A percentile compares a stretch with the other conserved stretches of the same genome.
Evolutionary conservation across 2,113 vertebrate genomes (phyloP).

Genomic region (Lepisosteus osseus): DNA sequence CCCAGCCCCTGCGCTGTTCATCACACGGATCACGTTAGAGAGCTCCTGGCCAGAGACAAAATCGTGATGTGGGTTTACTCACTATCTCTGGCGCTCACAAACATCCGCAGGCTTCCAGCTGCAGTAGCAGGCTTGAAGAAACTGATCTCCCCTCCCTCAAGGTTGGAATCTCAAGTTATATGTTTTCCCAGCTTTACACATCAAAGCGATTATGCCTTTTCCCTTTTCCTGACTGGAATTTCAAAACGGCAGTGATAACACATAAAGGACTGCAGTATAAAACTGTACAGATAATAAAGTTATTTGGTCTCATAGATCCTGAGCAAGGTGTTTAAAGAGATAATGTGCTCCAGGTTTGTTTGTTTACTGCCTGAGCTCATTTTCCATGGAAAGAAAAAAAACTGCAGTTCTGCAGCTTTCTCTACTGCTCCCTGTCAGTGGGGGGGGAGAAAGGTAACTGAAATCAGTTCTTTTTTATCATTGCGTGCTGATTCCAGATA

Average conservation of each 20-base stretch:
- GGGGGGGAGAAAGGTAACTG: not conserved
- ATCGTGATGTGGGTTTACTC: not conserved
- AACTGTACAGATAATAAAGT: not conserved
- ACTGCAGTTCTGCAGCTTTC: not conserved
- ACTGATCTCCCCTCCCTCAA: not conserved
- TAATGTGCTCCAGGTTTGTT: slow-evolving; percentile 1
- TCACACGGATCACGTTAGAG: slow-evolving; percentile 7
- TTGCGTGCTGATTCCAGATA: not conserved
- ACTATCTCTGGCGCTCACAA: not conserved
- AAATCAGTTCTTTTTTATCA: not conserved
- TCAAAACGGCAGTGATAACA: not conserved
- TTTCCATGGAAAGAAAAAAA: not conserved
- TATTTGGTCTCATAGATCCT: not conserved
- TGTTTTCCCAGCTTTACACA: slow-evolving; percentile 9
- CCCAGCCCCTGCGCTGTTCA: not conserved
- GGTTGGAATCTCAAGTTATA: not conserved
- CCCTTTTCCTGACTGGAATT: not conserved
- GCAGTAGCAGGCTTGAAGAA: not conserved
- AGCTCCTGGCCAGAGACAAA: not conserved
- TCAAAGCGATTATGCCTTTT: slow-evolving; percentile 3
- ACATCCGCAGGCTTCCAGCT: not conserved
- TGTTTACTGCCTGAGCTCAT: not conserved
- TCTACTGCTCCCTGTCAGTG: not conserved
- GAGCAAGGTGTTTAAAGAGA: slow-evolving; percentile 12
- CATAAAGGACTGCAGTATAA: not conserved